Conservation (phyloP, 2,113 vertebrate species). For the Girardinichthys multiradiatus region DNA sequence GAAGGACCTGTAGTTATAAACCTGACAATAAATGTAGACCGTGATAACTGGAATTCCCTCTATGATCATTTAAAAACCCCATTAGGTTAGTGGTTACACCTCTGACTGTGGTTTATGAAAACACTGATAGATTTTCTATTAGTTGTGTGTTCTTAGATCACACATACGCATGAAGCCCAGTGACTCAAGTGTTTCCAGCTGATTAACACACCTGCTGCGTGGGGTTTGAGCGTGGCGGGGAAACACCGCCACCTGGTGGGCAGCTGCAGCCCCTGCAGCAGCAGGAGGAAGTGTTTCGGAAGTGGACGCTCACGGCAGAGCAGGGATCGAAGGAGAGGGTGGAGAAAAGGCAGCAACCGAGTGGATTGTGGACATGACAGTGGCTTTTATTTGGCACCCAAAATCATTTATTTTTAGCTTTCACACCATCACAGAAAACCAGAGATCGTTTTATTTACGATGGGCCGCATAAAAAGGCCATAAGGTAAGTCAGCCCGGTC, state of each 20-base stretch:
- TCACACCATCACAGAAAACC: not conserved
- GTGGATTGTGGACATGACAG: constrained; percentile 30
- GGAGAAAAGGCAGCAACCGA: constrained; percentile 49
- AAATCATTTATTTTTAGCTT: not conserved
- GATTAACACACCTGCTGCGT: not conserved
- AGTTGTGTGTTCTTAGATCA: not conserved
- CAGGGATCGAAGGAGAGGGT: constrained; percentile 51
- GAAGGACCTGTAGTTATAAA: too few species aligned
- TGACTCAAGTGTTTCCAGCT: not conserved
- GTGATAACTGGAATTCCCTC: not conserved
- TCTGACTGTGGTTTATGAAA: not conserved
- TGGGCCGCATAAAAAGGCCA: not conserved
- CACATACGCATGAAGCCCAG: not conserved
- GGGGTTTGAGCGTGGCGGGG: not conserved
- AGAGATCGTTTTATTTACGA: not conserved
- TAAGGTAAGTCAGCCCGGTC: constrained; percentile 36
- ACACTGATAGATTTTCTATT: not conserved
- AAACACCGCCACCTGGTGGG: constrained; percentile 52
- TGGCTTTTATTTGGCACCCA: constrained; percentile 1
- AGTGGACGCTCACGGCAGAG: constrained; percentile 48
- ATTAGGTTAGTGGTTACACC: too few species aligned
- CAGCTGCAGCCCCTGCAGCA: not conserved
- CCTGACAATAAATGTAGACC: too few species aligned
- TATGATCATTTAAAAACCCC: not conserved
- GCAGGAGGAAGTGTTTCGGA: constrained; percentile 61